Percentiles rank a stretch among this genome's conserved stretches.
These are phyloP conservation scores for Deroplatys truncata DNA, from an alignment of 2,888 invertebrate species.

Conservation along the genomic window DNA sequence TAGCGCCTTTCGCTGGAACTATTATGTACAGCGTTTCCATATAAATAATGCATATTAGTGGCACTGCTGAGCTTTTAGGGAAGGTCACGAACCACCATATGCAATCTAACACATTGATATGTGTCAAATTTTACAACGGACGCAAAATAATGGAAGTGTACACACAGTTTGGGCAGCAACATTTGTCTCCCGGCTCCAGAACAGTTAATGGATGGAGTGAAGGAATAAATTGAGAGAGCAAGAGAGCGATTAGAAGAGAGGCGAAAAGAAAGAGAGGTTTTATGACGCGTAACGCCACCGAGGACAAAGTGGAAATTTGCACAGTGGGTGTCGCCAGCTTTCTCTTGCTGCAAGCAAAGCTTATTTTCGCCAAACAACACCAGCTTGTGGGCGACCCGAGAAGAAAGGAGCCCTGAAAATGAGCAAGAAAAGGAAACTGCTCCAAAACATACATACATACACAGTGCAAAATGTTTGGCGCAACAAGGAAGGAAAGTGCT, in stretches of 20 bases:
- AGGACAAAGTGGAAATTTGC: not conserved
- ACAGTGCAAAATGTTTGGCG: not conserved
- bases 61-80: too few species aligned
- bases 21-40: too few species aligned
- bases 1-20: too few species aligned
- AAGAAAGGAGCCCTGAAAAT: not conserved
- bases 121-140: not conserved
- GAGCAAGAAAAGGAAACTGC: not conserved
- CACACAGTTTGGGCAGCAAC: not conserved
- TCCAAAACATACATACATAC: not conserved
- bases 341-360: not conserved
- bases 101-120: not conserved
- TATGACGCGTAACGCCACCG: not conserved
- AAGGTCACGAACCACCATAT: too few species aligned
- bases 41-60: too few species aligned
- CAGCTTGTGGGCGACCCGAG: not conserved
- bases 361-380: not conserved
- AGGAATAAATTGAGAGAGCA: not conserved
- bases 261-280: not conserved
- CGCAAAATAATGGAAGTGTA: not conserved
- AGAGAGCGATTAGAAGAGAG: not conserved
- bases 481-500: not conserved
- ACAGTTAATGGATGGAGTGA: not conserved
- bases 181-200: not conserved
- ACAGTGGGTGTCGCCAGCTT: not conserved